Evolutionary conservation across 1,140 invertebrate genomes (phyloP), one percentile per base, ranked within the genome.

Genomic region (Platyura marginata): DNA sequence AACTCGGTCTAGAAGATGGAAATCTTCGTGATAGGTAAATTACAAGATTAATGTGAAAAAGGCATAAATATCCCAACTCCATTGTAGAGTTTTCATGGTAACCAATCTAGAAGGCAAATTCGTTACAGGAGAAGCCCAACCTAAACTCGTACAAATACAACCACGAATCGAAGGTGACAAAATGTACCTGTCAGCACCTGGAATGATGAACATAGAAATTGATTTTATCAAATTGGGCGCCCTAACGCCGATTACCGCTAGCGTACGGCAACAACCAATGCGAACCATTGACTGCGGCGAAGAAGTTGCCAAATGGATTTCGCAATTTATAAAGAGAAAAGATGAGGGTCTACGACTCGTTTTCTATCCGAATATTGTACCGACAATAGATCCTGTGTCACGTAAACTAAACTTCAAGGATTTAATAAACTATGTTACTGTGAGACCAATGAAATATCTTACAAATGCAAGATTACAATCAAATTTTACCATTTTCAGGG

Each of bases 261-360:
- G 62, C 0, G 57, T 71, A 15, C 71, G 68, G 66, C 65, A 63
- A 23, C 58, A 63, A 45, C 43, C 60, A 0, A 55, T 74, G 4
- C 51, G 64, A 16, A 65, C 62, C 0, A 64, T 72, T 44, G 66
- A 74, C 45, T 77, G 73, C 41, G 74, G 75, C 15, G 67, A 71
- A 39, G 72, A 73, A 46, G 63, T 63, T 18, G 71, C 74, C 3
- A 56, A 55, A 9, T 77, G 74, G 74, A 54, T 76, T 42, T 76
- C 74, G 0, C 58, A 68, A 35, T 72, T 65, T 46, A 59, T 77
- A 41, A 49, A 70, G 3, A 61, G 65, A 40, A 62, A 71, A 43
- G 66, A 72, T 21, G 49, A 47, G 3, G 74, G 72, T 5, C 47
- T 75, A 1, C 60, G 67, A 41, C 51, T 77, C 18, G 71, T 71